These are phyloP conservation scores for Campoletis sonorensis DNA, from an alignment of 1,140 invertebrate species.

Conservation along the genomic window DNA sequence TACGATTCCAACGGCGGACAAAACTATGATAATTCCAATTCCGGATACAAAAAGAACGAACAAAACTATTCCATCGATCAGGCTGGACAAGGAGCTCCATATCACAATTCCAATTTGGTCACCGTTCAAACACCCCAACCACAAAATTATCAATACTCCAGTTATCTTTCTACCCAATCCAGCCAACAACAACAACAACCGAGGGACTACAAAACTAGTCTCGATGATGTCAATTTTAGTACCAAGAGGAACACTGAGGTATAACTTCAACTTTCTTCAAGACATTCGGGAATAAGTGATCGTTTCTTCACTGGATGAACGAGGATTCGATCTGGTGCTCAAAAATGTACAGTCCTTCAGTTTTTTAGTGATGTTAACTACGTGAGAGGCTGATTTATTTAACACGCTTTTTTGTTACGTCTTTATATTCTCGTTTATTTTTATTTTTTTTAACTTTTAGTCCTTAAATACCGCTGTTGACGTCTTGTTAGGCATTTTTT, in stretches of 20 bases:
- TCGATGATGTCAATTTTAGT: slow-evolving; percentile 63
- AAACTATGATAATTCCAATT: slow-evolving; percentile 42
- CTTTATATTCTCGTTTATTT: neutral
- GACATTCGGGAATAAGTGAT: neutral
- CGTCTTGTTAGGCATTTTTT: neutral
- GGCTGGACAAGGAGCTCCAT: slow-evolving; percentile 49
- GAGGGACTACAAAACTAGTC: slow-evolving; percentile 55
- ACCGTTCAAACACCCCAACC: slow-evolving; percentile 60
- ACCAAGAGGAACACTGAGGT: slow-evolving; percentile 57
- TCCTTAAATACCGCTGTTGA: neutral
- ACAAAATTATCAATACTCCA: slow-evolving; percentile 65
- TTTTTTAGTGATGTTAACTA: neutral
- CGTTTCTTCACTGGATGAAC: neutral
- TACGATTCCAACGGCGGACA: slow-evolving; percentile 57
- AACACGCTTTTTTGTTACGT: slow-evolving; percentile 5
- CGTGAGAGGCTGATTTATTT: slow-evolving; percentile 10
- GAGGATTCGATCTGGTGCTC: neutral
- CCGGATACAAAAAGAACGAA: slow-evolving; percentile 32
- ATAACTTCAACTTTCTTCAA: slow-evolving; percentile 13
- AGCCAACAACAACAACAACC: slow-evolving; percentile 44
- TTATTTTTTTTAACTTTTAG: neutral
- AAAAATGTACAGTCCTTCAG: slow-evolving; percentile 14
- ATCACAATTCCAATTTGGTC: slow-evolving; percentile 59
- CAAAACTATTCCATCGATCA: slow-evolving; percentile 52
- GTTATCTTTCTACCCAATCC: slow-evolving; percentile 61